phyloP scores from a whole-genome alignment of 2,888 invertebrate species.

The Craniophora ligustri region DNA sequence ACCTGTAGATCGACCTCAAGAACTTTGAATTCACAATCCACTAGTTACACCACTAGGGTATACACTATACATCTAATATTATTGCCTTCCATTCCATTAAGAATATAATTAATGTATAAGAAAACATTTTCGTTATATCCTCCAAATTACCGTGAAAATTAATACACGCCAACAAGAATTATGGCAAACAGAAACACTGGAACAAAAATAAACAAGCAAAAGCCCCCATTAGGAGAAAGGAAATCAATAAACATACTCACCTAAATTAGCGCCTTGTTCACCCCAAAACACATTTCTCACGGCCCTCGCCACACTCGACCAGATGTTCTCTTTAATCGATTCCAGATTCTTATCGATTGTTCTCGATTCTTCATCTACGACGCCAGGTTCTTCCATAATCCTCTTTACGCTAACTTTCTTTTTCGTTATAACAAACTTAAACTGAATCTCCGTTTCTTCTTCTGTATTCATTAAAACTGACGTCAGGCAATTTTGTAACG shows the following conservation, averaged over 20 bases:
- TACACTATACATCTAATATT: no score
- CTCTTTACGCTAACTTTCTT: conserved; percentile 78
- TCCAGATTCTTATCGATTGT: conserved; percentile 62
- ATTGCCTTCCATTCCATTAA: background rate
- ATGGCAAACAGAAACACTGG: conserved; percentile 22
- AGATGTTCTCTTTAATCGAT: conserved; percentile 78
- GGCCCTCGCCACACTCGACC: conserved; percentile 80
- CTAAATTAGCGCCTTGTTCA: conserved; percentile 64
- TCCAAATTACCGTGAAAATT: conserved; percentile 15
- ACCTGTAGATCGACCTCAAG: no score
- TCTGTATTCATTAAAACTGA: conserved; percentile 74
- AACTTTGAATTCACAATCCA: no score
- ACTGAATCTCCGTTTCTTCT: conserved; percentile 84
- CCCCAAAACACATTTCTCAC: conserved; percentile 84
- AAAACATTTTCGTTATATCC: background rate
- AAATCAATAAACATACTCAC: conserved; percentile 59
- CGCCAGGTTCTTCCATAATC: conserved; percentile 62
- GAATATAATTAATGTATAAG: no score
- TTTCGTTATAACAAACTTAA: conserved; percentile 83
- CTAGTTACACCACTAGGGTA: no score
- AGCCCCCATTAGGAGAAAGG: conserved; percentile 26
- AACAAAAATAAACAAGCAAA: conserved; percentile 46
- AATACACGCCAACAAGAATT: conserved; percentile 22
- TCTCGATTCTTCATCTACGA: conserved; percentile 59
- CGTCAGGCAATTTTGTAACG: conserved; percentile 77